These are phyloP conservation scores for Polyommatus iphigenia DNA, from an alignment of 2,888 invertebrate species.

Conservation along the genomic window DNA sequence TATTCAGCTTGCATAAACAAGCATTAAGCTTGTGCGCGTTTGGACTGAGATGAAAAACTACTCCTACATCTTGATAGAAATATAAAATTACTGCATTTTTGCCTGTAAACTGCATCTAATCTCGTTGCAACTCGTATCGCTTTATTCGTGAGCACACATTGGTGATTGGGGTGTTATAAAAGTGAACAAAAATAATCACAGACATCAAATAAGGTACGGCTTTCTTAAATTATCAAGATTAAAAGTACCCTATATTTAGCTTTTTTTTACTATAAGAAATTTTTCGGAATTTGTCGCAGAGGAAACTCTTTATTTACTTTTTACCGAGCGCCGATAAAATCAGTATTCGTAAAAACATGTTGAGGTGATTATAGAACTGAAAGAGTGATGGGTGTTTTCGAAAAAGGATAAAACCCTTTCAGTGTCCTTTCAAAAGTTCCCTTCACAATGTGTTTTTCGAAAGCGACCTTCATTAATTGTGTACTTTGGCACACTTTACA, in stretches of 20 bases:
- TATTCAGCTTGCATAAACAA: constrained; percentile 27
- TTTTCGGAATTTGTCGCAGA: not conserved
- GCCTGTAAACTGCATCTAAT: too few relatives aligned
- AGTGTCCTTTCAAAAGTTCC: constrained; percentile 1
- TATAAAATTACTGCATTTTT: not conserved
- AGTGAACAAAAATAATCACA: too few relatives aligned
- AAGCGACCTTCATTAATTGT: not conserved
- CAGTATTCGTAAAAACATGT: not conserved
- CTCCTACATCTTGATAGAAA: not conserved
- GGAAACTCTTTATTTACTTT: not conserved
- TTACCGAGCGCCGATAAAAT: not conserved
- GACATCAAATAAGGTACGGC: too few relatives aligned
- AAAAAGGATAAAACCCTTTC: constrained; percentile 7
- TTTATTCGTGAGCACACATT: too few relatives aligned
- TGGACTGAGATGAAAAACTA: constrained; percentile 3
- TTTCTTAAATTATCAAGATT: too few relatives aligned
- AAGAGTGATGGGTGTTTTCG: constrained; percentile 2
- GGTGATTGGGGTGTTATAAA: too few relatives aligned
- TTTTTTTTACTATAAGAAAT: not conserved
- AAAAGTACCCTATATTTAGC: too few relatives aligned
- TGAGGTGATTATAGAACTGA: constrained; percentile 3
- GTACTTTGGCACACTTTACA: constrained; percentile 4
- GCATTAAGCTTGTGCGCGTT: not conserved
- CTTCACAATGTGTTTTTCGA: not conserved
- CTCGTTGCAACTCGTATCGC: too few relatives aligned